Evolutionary conservation across 2,888 invertebrate genomes (phyloP), one percentile per base, ranked within the genome.

Genomic region (Schizaphis graminum): DNA sequence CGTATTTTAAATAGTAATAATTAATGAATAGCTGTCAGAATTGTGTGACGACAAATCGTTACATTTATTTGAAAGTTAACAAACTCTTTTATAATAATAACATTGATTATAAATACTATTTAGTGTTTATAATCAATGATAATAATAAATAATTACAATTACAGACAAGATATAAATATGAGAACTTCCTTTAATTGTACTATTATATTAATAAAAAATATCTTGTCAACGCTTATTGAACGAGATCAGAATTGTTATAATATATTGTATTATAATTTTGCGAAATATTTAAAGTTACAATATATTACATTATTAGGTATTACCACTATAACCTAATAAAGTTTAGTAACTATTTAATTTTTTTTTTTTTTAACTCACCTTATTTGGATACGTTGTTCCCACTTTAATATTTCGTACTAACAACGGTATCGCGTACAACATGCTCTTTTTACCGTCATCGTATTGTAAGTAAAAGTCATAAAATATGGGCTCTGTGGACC

Each of bases 341-440:
- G 8, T 21, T 35, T 21, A 21, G 35, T 35, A 8, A 77, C 35
- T 77, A 35, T 77, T 77, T 35, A 35, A 77, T 8, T 77, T 35
- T 4, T 77, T 77, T 77, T 35, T 35, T 21, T 89, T n/a, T 47
- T 44, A 61, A 94, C 44, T 95, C 94, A 95, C 96, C 95, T 95
- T 95, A 95, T 96, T 96, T 61, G 95, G 95, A 94, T 95, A 95
- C 87, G 95, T 95, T 35, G 96, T 96, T 94, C 96, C 96, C 91
- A 96, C 95, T 93, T 96, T 95, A 94, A 96, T 95, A 95, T 97
- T 96, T 93, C 96, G 96, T 56, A 97, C 96, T 41, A 97, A 96
- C 86, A 97, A 95, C 21, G 97, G 97, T 53, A 97, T 95, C 3
- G 97, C 96, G 95, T 97, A 97, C 91, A 97, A 95, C 95, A 96